These are phyloP conservation scores for Miniopterus natalensis DNA, from an alignment of 2,113 vertebrate genomes.

Conservation along the genomic window DNA sequence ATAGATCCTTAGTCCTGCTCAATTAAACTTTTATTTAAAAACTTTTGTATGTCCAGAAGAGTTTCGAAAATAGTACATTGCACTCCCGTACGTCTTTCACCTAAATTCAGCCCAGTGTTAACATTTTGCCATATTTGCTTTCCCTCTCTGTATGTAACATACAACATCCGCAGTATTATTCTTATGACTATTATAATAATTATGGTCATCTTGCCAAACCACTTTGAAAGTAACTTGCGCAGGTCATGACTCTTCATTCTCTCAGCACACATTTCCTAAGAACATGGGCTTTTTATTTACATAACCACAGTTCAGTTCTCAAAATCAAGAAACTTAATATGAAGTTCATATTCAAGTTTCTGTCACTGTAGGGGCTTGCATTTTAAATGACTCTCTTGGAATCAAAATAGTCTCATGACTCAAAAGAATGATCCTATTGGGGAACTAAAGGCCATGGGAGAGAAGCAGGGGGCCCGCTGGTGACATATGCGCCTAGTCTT, in stretches of 20 bases:
- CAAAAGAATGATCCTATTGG: neutral
- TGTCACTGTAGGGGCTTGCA: neutral
- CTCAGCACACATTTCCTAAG: neutral
- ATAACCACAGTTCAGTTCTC: neutral
- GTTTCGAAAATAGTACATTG: neutral
- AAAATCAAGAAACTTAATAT: constrained; percentile 29
- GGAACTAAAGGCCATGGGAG: neutral
- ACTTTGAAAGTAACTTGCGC: constrained; percentile 45
- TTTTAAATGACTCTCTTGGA: constrained; percentile 21
- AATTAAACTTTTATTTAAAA: constrained; percentile 28
- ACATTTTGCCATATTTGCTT: neutral
- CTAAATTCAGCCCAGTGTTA: neutral
- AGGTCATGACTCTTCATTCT: neutral
- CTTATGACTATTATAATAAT: neutral
- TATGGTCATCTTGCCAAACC: neutral
- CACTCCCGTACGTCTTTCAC: neutral
- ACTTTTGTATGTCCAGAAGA: neutral
- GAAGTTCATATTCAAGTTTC: constrained; percentile 14
- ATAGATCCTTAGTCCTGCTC: neutral
- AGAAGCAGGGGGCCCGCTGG: neutral
- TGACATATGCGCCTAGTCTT: neutral
- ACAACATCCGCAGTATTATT: neutral
- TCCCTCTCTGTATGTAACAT: neutral
- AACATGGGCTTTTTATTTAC: neutral
- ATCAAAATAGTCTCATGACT: neutral